Percentiles rank a stretch among this genome's conserved stretches.
phyloP scores from a whole-genome alignment of 2,888 invertebrate species.

The Linhomoeus sp. region DNA sequence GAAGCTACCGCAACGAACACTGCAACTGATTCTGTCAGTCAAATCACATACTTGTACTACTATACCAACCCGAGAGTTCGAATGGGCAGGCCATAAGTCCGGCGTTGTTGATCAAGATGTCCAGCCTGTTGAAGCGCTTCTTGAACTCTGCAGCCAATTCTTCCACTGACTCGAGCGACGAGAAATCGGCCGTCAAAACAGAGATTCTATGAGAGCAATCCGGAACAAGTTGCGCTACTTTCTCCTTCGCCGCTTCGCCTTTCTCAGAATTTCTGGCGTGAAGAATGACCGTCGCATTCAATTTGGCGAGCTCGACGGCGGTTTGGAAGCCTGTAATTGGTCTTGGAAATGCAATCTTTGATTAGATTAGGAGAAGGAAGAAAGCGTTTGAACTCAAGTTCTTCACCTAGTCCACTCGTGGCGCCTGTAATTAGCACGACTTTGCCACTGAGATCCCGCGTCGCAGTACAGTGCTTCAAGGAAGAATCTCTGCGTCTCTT shows the following conservation, averaged over 20 bases:
- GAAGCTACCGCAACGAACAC: too few species aligned
- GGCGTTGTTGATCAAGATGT: conserved; percentile 59
- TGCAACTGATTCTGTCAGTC: too few species aligned
- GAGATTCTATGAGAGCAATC: background rate
- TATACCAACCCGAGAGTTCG: conserved; percentile 15
- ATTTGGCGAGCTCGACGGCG: conserved; percentile 47
- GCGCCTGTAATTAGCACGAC: conserved; percentile 64
- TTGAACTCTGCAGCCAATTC: conserved; percentile 48
- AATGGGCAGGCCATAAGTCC: conserved; percentile 43
- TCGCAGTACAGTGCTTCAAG: too few species aligned
- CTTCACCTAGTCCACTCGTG: conserved; percentile 46
- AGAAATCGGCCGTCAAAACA: conserved; percentile 54
- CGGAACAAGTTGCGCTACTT: conserved; percentile 32
- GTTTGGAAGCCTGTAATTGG: conserved; percentile 45
- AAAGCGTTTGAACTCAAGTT: background rate
- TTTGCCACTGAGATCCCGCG: conserved; percentile 34
- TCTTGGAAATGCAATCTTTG: background rate
- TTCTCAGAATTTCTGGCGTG: conserved; percentile 51
- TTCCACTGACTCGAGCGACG: conserved; percentile 49
- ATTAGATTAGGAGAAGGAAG: too few species aligned
- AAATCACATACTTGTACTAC: too few species aligned
- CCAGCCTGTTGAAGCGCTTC: conserved; percentile 45
- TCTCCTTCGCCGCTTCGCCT: conserved; percentile 44
- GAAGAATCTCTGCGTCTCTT: too few species aligned
- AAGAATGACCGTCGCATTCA: conserved; percentile 54